These are phyloP conservation scores for Zaprionus ghesquierei DNA, from an alignment of 1,140 invertebrate species.

Conservation along the genomic window DNA sequence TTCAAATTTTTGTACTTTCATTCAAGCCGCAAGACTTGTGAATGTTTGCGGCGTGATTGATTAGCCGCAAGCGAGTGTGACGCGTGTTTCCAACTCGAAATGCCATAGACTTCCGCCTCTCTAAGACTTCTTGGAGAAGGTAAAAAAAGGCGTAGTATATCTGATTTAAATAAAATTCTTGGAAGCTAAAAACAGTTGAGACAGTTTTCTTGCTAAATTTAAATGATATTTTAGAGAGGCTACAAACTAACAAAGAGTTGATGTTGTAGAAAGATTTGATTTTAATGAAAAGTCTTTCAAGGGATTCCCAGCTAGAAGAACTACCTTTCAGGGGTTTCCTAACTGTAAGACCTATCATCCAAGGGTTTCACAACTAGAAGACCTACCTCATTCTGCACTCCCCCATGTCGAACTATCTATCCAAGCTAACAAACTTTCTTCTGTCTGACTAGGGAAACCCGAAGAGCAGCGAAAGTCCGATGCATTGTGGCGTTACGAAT, in stretches of 20 bases:
- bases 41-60: constrained; percentile 48
- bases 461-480: constrained; percentile 44
- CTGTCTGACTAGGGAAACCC: constrained; percentile 14
- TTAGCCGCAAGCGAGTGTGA: constrained; percentile 23
- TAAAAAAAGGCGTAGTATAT: not conserved
- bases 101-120: constrained; percentile 28
- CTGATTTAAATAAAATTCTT: not conserved
- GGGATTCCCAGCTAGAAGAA: not conserved
- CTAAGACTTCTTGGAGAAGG: not conserved
- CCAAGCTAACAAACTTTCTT: constrained; percentile 30
- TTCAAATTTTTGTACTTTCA: constrained; percentile 51
- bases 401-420: not conserved
- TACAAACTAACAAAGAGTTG: too few species aligned
- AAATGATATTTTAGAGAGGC: not conserved
- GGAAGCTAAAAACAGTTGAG: not conserved
- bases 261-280: too few species aligned
- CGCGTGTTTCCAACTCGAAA: constrained; percentile 24
- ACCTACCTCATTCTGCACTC: not conserved
- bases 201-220: not conserved
- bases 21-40: constrained; percentile 42
- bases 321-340: too few species aligned
- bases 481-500: constrained; percentile 55
- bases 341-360: too few species aligned
- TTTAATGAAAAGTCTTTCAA: not conserved
- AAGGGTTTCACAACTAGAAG: not conserved